Evolutionary conservation across 1,140 invertebrate genomes (phyloP).

Genomic region (Anoplolepis gracilipes): DNA sequence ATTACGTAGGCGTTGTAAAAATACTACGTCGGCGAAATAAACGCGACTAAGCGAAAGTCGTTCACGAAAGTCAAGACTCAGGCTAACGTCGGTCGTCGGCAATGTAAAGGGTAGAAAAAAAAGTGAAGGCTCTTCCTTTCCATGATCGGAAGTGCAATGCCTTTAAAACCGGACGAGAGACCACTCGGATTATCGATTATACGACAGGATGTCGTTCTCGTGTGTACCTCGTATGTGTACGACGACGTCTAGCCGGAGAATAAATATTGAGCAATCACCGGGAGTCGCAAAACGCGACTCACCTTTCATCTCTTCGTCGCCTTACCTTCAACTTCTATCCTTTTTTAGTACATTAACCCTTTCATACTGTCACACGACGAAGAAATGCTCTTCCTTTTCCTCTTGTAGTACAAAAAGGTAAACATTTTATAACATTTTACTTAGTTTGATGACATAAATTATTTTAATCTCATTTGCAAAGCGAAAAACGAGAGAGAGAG

Average conservation of each 20-base stretch:
- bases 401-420: not conserved
- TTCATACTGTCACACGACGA: not conserved
- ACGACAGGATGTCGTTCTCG: slow-evolving; percentile 69
- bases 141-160: slow-evolving; percentile 34
- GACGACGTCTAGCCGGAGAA: slow-evolving; percentile 44
- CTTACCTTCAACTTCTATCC: not conserved
- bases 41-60: not conserved
- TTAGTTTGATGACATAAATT: slow-evolving; percentile 33
- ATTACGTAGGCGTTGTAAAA: slow-evolving; percentile 40
- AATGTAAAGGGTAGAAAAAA: slow-evolving; percentile 10
- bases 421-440: slow-evolving; percentile 17
- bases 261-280: slow-evolving; percentile 54
- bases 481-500: slow-evolving; percentile 9
- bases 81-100: slow-evolving; percentile 7
- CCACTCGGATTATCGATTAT: slow-evolving; percentile 69
- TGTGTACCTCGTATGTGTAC: slow-evolving; percentile 46
- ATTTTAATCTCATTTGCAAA: not conserved
- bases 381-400: not conserved
- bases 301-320: slow-evolving; percentile 2
- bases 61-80: slow-evolving; percentile 5
- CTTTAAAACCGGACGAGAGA: slow-evolving; percentile 41
- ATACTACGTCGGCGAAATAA: slow-evolving; percentile 12
- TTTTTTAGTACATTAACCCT: not conserved
- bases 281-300: slow-evolving; percentile 17
- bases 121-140: not conserved